Evolutionary conservation across 2,888 invertebrate species (phyloP).

Genomic region (Rotaria macrura): DNA sequence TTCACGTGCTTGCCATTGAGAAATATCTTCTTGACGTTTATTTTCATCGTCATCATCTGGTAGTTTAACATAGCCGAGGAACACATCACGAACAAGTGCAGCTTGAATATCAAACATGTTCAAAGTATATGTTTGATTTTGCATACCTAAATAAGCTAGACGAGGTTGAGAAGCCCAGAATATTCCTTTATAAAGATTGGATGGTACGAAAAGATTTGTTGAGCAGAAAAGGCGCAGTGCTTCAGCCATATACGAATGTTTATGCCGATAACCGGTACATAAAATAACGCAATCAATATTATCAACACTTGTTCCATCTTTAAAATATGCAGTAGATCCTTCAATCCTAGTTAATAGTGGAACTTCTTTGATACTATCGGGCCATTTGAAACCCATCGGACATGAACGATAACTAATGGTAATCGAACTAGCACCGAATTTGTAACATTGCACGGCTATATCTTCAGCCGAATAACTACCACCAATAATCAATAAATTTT

Average conservation of each 20-base stretch:
- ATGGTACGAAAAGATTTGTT: constrained; percentile 33
- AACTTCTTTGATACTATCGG: constrained; percentile 27
- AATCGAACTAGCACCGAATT: constrained; percentile 32
- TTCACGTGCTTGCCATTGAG: constrained; percentile 2
- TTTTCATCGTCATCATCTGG: constrained; percentile 3
- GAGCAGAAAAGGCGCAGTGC: neutral
- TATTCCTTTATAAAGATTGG: constrained; percentile 35
- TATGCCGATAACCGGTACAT: constrained; percentile 35
- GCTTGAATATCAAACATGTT: constrained; percentile 36
- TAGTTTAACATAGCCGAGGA: constrained; percentile 16
- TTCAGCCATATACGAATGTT: constrained; percentile 33
- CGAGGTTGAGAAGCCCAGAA: constrained; percentile 29
- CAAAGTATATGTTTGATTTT: constrained; percentile 36
- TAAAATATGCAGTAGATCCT: constrained; percentile 28
- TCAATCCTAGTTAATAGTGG: constrained; percentile 32
- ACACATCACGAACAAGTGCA: constrained; percentile 22
- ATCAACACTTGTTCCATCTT: constrained; percentile 24
- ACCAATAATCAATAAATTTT: constrained; percentile 11
- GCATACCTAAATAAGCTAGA: constrained; percentile 35
- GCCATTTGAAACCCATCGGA: constrained; percentile 35
- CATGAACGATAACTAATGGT: constrained; percentile 34
- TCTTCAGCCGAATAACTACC: constrained; percentile 24
- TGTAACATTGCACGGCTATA: constrained; percentile 23
- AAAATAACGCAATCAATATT: constrained; percentile 35
- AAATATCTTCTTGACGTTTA: neutral